phyloP scores from a whole-genome alignment of 2,888 invertebrate species.

The Aphrophora alni region DNA sequence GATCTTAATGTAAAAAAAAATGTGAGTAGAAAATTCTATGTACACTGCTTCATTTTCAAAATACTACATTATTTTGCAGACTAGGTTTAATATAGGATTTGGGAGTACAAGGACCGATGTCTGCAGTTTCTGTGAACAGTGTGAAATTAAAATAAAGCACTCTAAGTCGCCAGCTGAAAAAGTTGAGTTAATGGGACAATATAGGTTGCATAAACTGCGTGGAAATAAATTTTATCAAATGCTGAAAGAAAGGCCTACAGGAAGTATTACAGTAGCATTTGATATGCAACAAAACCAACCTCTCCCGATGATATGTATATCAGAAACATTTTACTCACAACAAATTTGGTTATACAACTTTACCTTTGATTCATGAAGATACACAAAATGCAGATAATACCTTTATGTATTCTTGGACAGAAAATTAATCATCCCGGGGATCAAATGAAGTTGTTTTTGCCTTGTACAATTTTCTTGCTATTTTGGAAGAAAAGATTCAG shows the following conservation, averaged over 20 bases:
- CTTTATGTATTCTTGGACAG: constrained; percentile 26
- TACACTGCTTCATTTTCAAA: constrained; percentile 30
- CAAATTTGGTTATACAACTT: constrained; percentile 37
- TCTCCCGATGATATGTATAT: constrained; percentile 27
- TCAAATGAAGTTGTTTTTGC: constrained; percentile 27
- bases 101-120: constrained; percentile 35
- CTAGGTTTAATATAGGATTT: constrained; percentile 37
- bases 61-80: constrained; percentile 20
- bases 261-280: constrained; percentile 4
- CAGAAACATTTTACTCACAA: constrained; percentile 43
- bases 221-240: constrained; percentile 9
- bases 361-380: constrained; percentile 20
- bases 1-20: constrained; percentile 29
- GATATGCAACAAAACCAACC: constrained; percentile 7
- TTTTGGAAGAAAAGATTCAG: constrained; percentile 25
- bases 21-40: constrained; percentile 21
- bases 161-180: not conserved
- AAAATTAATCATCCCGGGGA: constrained; percentile 22
- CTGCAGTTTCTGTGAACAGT: not conserved
- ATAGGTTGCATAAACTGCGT: constrained; percentile 12
- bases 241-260: not conserved
- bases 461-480: constrained; percentile 27
- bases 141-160: not conserved
- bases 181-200: not conserved
- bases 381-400: constrained; percentile 12